Evolutionary conservation across 1,140 invertebrate species (phyloP), one percentile per base, ranked within the genome.

Genomic region (Asobara japonica): DNA sequence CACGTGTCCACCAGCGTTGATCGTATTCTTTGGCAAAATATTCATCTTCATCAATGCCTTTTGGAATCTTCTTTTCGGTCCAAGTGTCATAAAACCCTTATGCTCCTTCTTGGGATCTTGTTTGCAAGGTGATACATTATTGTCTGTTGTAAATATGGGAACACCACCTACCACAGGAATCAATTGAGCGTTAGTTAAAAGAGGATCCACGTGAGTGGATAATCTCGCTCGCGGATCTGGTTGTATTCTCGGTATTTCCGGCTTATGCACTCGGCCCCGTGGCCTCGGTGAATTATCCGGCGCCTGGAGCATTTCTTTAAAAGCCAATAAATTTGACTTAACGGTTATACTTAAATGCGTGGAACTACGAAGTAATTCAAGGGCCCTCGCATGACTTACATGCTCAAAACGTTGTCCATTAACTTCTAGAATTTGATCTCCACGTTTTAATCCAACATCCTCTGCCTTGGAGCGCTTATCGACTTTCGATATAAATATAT

Each of bases 361-460:
- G 22, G 97, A 96, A 45, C 95, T 94, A 71, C 93, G 91, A 0
- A 99, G 90, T 65, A 98, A 93, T 84, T 99, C 98, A 76, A 98
- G 89, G 3, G 98, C 97, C 81, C 93, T 92, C 18, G 93, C 91
- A 82, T 97, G 94, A 77, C 92, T 94, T 36, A 99, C 94, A 83
- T 97, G 95, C 80, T 96, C 93, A 85, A 99, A 98, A 78, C 93
- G 97, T 80, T 98, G 95, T 18, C 97, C 96, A 86, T 99, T 99
- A 0, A 99, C 97, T 89, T 99, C 96, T 67, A 99, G 89, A 73
- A 98, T 95, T 88, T 99, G 97, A 90, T 99, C 98, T 1, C 98
- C 98, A 62, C 96, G 89, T 87, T 98, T 98, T 16, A 99, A 87
- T 0, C 98, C 98, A n/a, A 97, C 94, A 80, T 98, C 95, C 86